Conservation (phyloP, 2,113 vertebrate species). For the Herpetotheres cachinnans region DNA sequence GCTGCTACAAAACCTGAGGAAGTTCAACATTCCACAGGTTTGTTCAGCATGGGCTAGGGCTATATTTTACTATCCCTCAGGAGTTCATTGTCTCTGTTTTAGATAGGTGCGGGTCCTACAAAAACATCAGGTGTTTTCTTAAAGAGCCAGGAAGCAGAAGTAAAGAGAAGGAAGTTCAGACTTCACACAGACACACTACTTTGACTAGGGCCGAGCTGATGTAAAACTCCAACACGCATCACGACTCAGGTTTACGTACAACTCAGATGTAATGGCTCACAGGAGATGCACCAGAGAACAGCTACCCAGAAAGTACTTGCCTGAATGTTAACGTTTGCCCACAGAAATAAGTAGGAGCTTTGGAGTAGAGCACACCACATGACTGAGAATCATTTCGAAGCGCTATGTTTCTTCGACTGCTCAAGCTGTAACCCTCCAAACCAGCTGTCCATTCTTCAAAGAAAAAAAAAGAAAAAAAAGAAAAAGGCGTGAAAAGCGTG, state of each 20-base stretch:
- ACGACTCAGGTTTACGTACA: background rate
- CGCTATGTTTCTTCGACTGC: conserved; percentile 92
- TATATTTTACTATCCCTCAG: background rate
- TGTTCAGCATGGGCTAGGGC: background rate
- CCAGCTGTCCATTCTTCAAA: conserved; percentile 86
- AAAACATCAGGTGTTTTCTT: background rate
- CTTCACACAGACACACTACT: background rate
- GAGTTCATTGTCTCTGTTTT: background rate
- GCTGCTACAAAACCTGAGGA: background rate
- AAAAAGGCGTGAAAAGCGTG: background rate
- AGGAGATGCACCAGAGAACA: background rate
- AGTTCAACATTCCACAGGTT: background rate
- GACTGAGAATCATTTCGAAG: conserved; percentile 85
- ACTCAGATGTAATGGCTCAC: background rate
- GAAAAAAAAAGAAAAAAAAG: background rate
- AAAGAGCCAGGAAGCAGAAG: background rate
- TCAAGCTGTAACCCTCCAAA: conserved; percentile 92
- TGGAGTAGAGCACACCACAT: conserved; percentile 87
- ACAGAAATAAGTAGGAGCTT: conserved; percentile 88
- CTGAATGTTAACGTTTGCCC: conserved; percentile 95
- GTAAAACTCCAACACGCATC: background rate
- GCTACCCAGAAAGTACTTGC: conserved; percentile 64
- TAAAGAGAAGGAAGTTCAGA: background rate
- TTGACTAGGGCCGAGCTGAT: background rate
- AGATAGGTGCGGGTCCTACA: background rate